Evolutionary conservation across 2,888 invertebrate species (phyloP).

Genomic region (Spilosoma lubricipeda): DNA sequence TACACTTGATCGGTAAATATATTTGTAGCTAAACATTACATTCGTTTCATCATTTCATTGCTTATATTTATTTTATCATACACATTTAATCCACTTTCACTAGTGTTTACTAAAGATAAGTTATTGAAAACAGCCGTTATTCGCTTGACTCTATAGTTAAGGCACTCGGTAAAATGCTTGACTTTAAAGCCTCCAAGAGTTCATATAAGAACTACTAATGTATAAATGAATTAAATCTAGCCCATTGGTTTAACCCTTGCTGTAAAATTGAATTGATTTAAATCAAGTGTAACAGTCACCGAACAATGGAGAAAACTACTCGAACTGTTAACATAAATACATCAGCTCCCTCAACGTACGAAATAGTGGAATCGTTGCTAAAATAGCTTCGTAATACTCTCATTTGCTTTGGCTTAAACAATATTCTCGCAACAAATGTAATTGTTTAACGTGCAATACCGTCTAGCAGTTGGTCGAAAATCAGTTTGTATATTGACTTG

Average conservation of each 20-base stretch:
- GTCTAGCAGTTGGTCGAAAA: not conserved
- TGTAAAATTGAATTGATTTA: not conserved
- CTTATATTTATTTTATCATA: too few species aligned
- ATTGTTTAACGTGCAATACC: slow-evolving; percentile 38
- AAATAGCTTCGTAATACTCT: slow-evolving; percentile 75
- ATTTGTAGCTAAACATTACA: too few species aligned
- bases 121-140: too few species aligned
- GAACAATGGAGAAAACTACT: slow-evolving; percentile 33
- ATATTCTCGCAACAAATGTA: slow-evolving; percentile 54
- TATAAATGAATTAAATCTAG: not conserved
- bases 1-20: slow-evolving; percentile 6
- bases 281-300: slow-evolving; percentile 30
- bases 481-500: not conserved
- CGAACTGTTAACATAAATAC: slow-evolving; percentile 33
- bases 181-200: not conserved
- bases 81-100: too few species aligned
- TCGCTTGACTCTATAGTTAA: too few species aligned
- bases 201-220: not conserved
- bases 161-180: not conserved
- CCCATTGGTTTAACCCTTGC: not conserved
- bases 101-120: too few species aligned
- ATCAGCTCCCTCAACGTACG: slow-evolving; percentile 28
- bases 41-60: too few species aligned
- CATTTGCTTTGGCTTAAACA: slow-evolving; percentile 75
- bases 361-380: slow-evolving; percentile 55